A percentile compares a stretch with the other conserved stretches of the same genome.
Evolutionary conservation across 2,113 vertebrate species (phyloP).

Genomic region (Tonatia bakeri): DNA sequence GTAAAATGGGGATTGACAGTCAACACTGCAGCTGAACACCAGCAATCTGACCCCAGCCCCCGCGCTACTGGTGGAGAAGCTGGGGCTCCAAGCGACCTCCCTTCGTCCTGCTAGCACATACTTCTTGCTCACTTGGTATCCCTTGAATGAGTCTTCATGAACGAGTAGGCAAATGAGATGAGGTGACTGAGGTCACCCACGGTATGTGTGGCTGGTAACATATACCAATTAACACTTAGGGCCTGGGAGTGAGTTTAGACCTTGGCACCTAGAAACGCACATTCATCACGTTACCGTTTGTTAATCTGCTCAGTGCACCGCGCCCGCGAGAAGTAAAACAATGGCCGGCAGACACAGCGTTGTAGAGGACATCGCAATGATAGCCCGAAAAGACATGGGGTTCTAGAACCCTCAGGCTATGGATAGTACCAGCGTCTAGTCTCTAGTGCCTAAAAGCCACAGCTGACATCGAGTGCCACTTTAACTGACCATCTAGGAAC

Average conservation of each 20-base stretch:
- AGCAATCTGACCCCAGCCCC: background rate
- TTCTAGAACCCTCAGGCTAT: background rate
- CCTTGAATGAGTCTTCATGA: background rate
- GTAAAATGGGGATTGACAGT: background rate
- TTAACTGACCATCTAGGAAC: background rate
- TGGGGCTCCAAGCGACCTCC: background rate
- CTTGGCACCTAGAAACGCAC: background rate
- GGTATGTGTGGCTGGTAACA: background rate
- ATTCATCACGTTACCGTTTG: background rate
- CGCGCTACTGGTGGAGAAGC: background rate
- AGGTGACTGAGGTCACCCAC: background rate
- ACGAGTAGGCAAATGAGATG: background rate
- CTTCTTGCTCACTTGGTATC: constrained; percentile 22
- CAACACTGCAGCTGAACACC: background rate
- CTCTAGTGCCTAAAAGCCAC: background rate
- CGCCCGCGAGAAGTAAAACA: background rate
- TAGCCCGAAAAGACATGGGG: background rate
- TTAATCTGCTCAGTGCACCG: background rate
- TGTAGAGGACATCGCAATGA: background rate
- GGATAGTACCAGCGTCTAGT: background rate
- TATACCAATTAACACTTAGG: background rate
- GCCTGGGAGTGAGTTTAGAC: background rate
- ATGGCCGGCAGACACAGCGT: background rate
- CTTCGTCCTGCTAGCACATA: background rate
- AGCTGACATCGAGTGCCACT: background rate